Base-by-base conservation (phyloP, 2,797 vertebrate genomes). In the Halcyon smyrnensis region DNA sequence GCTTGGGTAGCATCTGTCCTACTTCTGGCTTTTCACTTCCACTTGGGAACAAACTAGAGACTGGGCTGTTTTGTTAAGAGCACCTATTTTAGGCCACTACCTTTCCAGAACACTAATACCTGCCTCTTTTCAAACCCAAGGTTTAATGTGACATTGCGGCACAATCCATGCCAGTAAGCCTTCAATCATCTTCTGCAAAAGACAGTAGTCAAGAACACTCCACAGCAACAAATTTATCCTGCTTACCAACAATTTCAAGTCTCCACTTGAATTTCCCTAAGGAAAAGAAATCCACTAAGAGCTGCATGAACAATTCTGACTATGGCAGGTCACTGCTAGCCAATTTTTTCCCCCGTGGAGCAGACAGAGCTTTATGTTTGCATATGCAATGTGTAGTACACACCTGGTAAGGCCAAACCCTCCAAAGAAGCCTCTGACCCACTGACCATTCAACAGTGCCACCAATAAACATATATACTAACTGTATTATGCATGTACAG, bases 191-290 rank as follows among this genome's bases (percentile, higher is more conserved):
- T 64, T 54, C 53, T 23, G 30, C 12, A 68, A 70, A 87, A 95
- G 7, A 8, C 32, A 57, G 23, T 4, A 53, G 32, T 28, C n/a
- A 83, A 78, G 46, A 94, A 84, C 2, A 3, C 46, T 86, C 41
- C 50, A 65, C 73, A 88, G 62, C 30, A 81, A 82, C 54, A 67
- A 18, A 90, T 32, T 5, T 32, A 20, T 17, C 32, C 53, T 37
- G 32, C 77, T 95, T 59, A 82, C 43, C 80, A 79, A 93, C 80
- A 82, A 50, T 88, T 84, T 86, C 92, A 96, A 93, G 94, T 25
- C 86, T 60, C 25, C 19, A 67, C 94, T 90, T 94, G 95, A 91
- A 92, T 82, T 73, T 91, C 83, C 77, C 27, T 17, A 65, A 91
- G 83, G 77, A 88, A 91, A 78, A 94, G 30, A 88, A 88, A 94